phyloP scores from a whole-genome alignment of 2,113 vertebrate species.

The Chaenogobius annularis region DNA sequence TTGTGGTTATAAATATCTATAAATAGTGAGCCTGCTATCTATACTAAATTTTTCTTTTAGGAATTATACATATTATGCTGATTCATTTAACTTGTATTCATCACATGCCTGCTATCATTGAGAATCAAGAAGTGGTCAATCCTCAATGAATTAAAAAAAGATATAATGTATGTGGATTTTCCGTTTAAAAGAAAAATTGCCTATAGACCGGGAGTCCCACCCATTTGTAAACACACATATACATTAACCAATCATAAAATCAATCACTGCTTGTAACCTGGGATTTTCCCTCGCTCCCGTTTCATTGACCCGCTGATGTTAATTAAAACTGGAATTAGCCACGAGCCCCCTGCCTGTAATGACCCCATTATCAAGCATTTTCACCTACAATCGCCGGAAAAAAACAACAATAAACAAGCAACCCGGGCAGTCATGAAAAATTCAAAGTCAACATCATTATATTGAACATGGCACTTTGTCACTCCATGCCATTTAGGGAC shows the following conservation, averaged over 20 bases:
- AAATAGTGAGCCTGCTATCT: background rate
- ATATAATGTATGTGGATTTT: too few relatives aligned
- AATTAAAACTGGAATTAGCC: constrained; percentile 75
- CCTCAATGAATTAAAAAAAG: too few relatives aligned
- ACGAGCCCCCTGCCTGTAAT: constrained; percentile 50
- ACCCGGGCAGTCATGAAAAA: constrained; percentile 56
- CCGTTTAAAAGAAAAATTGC: too few relatives aligned
- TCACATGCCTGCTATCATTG: too few relatives aligned
- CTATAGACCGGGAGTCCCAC: background rate
- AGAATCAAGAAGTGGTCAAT: background rate
- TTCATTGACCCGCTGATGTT: constrained; percentile 71
- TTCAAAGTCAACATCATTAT: constrained; percentile 43
- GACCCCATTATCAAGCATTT: constrained; percentile 68
- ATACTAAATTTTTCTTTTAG: background rate
- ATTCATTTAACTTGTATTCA: too few relatives aligned
- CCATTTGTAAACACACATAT: background rate
- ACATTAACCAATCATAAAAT: constrained; percentile 7
- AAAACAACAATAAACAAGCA: constrained; percentile 18
- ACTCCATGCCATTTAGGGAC: constrained; percentile 5
- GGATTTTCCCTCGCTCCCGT: constrained; percentile 57
- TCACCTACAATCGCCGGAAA: background rate
- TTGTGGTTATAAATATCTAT: background rate
- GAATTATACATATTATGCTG: too few relatives aligned
- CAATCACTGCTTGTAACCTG: constrained; percentile 52
- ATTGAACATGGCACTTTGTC: constrained; percentile 26